Base-by-base conservation (phyloP, 2,797 vertebrate species). In the Hippoglossus hippoglossus region DNA sequence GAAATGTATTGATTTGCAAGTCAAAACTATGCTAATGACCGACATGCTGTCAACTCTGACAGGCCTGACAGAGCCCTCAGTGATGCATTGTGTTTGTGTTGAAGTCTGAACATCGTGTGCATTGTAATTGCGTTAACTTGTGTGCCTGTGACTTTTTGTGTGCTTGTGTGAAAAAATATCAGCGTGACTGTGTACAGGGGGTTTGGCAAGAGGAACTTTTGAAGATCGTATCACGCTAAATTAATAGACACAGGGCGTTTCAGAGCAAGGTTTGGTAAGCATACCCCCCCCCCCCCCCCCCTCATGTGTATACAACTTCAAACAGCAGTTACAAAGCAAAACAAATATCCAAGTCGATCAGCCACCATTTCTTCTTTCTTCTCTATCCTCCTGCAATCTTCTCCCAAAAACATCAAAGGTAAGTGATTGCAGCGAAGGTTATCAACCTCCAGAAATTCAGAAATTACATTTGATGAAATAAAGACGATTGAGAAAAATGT, bases 281-380 rank as follows among this genome's bases (percentile, higher is more conserved):
- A 66, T 46, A 4, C 56, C 22, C 22, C 22, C 22, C 44, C 56
- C 47, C 63, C 71, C 5, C 36, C 36, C 44, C 71, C 7, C 41
- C 41, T 15, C 75, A 13, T 77, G 73, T 76, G 73, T 54, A 67
- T 28, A 34, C n/a, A 57, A 84, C 87, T 90, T 88, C 79, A 91
- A 90, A 92, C 57, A 57, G 73, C 54, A 65, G 81, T 82, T 73
- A 73, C 66, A 83, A 71, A 49, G 77, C 57, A 82, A 85, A 86
- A 87, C 49, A 82, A 85, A 76, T 68, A 80, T 55, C 62, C 28
- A 53, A 77, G 78, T 85, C 47, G 87, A 84, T 89, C 87, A 89
- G 77, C 75, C 71, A 80, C 73, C 72, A 84, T 84, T 82, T 74
- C 60, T 69, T 59, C 62, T 41, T 69, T 59, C 62, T 41, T 64